Evolutionary conservation across 2,113 vertebrate species (phyloP).

Genomic region (Mandrillus leucophaeus): DNA sequence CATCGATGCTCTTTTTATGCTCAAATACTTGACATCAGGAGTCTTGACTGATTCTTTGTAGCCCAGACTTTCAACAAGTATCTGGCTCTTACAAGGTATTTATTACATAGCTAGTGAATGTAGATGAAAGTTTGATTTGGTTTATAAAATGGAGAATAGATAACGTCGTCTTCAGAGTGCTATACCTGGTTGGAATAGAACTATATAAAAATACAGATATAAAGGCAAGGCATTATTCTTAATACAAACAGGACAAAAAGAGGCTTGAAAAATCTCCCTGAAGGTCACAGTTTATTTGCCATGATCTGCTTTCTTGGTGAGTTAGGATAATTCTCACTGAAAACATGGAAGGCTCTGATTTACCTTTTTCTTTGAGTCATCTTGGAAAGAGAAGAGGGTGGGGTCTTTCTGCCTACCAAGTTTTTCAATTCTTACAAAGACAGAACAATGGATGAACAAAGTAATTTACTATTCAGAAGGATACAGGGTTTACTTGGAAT

Average conservation of each 20-base stretch:
- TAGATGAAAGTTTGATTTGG: neutral
- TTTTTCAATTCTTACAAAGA: neutral
- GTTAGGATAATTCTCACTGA: neutral
- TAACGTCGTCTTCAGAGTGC: neutral
- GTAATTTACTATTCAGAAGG: neutral
- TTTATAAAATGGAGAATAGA: neutral
- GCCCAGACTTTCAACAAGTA: neutral
- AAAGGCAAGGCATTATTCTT: neutral
- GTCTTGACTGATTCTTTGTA: neutral
- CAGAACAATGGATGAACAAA: neutral
- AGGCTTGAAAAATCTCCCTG: neutral
- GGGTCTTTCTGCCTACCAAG: neutral
- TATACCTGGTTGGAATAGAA: constrained; percentile 28
- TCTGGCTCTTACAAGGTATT: neutral
- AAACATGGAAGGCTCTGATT: neutral
- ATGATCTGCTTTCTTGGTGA: constrained; percentile 15
- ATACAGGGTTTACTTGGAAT: constrained; percentile 30
- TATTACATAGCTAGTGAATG: neutral
- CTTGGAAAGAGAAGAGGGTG: neutral
- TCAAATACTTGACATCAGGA: neutral
- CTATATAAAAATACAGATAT: neutral
- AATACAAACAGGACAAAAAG: constrained; percentile 32
- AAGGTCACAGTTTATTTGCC: constrained; percentile 28
- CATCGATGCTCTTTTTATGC: neutral
- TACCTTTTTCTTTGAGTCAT: constrained; percentile 23